A percentile compares a stretch with the other conserved stretches of the same genome.
Evolutionary conservation across 2,113 vertebrate species (phyloP).

Genomic region (Poeciliopsis occidentalis): DNA sequence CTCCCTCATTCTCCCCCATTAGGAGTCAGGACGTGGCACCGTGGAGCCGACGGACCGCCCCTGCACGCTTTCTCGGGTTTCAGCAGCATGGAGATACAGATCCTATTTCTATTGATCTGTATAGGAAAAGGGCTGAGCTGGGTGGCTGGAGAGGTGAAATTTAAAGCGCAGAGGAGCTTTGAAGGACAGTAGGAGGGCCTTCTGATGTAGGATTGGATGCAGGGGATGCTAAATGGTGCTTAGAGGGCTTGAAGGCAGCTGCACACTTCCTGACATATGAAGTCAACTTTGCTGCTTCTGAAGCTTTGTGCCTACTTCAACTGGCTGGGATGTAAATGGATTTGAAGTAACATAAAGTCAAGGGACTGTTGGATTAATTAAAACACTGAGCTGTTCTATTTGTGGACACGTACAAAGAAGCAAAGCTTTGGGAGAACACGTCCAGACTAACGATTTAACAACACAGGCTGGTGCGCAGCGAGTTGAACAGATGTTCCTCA

Average conservation of each 20-base stretch:
- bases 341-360: slow-evolving; percentile 10
- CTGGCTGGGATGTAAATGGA: slow-evolving; percentile 8
- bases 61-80: slow-evolving; percentile 65
- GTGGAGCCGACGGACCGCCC: slow-evolving; percentile 50
- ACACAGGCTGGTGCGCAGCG: neutral
- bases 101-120: slow-evolving; percentile 81
- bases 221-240: slow-evolving; percentile 9
- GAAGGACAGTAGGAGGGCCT: slow-evolving; percentile 73
- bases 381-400: slow-evolving; percentile 3
- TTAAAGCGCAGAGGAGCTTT: slow-evolving; percentile 74
- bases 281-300: slow-evolving; percentile 31
- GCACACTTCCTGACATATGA: slow-evolving; percentile 18
- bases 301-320: slow-evolving; percentile 3
- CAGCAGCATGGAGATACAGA: slow-evolving; percentile 63
- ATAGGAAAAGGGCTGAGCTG: slow-evolving; percentile 77
- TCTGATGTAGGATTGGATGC: slow-evolving; percentile 46
- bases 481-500: slow-evolving; percentile 19
- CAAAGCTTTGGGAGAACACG: neutral
- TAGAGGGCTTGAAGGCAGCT: slow-evolving; percentile 11
- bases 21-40: slow-evolving; percentile 63
- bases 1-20: slow-evolving; percentile 20
- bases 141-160: slow-evolving; percentile 78
- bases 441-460: neutral
- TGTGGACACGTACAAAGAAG: neutral
- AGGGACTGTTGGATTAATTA: slow-evolving; percentile 4